Conservation (phyloP, 2,113 vertebrate species). For the Tetrao urogallus region DNA sequence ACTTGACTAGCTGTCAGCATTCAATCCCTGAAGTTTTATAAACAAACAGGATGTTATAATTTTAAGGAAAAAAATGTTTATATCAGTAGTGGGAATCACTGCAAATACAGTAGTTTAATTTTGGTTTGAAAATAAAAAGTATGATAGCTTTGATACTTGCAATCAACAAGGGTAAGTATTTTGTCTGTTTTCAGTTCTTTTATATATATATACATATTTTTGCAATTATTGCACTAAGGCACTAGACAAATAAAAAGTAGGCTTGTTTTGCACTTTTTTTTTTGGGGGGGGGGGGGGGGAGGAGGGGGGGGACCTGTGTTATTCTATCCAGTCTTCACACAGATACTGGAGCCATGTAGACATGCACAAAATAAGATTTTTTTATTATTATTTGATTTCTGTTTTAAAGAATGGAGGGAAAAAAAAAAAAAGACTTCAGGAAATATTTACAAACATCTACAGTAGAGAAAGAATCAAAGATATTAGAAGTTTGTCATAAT, state of each 20-base stretch:
- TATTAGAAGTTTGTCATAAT: not conserved
- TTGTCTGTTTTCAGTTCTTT: not conserved
- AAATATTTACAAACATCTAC: not conserved
- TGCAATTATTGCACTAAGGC: not conserved
- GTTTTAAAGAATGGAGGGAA: not conserved
- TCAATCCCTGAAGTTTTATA: not conserved
- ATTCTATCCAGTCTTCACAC: not conserved
- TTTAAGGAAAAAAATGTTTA: not conserved
- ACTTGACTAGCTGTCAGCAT: not conserved
- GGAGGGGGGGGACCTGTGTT: not conserved
- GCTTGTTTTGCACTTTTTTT: not conserved
- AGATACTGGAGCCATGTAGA: not conserved
- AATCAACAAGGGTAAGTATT: not conserved
- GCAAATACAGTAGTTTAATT: not conserved
- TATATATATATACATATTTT: not conserved
- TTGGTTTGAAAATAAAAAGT: not conserved
- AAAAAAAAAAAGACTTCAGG: not conserved
- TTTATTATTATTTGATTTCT: not conserved
- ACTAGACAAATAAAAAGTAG: not conserved
- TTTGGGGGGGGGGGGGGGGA: too few relatives aligned
- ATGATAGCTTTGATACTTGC: not conserved
- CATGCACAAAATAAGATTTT: fast-evolving
- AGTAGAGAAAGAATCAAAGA: not conserved
- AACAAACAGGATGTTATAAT: not conserved
- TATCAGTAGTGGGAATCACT: not conserved